Conservation (phyloP, 2,888 invertebrate genomes). For the Saturnia japonica region DNA sequence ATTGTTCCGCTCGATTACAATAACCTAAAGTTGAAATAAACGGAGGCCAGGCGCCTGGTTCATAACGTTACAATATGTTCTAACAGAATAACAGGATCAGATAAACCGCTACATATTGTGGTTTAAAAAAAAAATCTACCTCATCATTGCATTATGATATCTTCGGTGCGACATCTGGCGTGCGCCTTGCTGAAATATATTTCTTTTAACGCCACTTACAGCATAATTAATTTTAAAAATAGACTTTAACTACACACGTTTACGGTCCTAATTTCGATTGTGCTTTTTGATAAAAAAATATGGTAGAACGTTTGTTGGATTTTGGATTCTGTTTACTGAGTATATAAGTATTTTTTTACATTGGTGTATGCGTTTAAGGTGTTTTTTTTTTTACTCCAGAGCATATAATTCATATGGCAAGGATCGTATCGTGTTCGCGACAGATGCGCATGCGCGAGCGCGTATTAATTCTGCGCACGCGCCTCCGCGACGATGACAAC, state of each 20-base stretch:
- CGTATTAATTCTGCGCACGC: slow-evolving; percentile 60
- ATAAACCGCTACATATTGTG: slow-evolving; percentile 61
- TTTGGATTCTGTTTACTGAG: slow-evolving; percentile 25
- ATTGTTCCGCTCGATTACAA: no score
- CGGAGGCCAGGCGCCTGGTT: not conserved
- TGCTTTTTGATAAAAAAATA: not conserved
- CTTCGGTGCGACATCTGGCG: slow-evolving; percentile 57
- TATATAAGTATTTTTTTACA: slow-evolving; percentile 40
- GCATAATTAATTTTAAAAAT: not conserved
- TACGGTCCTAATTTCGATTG: not conserved
- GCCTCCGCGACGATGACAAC: slow-evolving; percentile 46
- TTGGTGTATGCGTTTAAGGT: slow-evolving; percentile 61
- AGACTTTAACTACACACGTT: not conserved
- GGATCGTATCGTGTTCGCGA: slow-evolving; percentile 75
- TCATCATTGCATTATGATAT: slow-evolving; percentile 30
- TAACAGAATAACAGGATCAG: slow-evolving; percentile 48
- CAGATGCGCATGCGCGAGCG: slow-evolving; percentile 63
- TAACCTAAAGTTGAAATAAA: not conserved
- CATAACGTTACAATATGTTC: slow-evolving; percentile 7
- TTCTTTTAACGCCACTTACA: slow-evolving; percentile 31
- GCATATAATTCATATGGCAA: slow-evolving; percentile 60
- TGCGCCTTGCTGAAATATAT: slow-evolving; percentile 65
- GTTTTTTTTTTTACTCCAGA: slow-evolving; percentile 38
- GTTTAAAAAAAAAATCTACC: slow-evolving; percentile 45
- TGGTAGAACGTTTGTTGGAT: not conserved